Percentiles rank a stretch among this genome's conserved stretches.
phyloP scores from a whole-genome alignment of 1,140 invertebrate species.

The Atta texana region DNA sequence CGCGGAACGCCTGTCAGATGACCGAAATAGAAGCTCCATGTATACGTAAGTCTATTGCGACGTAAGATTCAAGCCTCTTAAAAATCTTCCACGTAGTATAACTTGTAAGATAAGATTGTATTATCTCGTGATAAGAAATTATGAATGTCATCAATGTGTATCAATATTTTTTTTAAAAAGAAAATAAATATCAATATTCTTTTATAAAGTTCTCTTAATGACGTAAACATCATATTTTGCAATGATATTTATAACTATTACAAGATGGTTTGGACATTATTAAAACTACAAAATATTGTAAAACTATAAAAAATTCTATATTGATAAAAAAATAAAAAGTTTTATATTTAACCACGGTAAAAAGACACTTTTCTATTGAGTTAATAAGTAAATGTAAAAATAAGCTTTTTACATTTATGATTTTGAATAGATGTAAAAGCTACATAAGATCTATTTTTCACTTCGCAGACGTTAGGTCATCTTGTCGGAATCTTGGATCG shows the following conservation, averaged over 20 bases:
- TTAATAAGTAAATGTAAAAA: not conserved
- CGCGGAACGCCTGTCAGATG: conserved; percentile 75
- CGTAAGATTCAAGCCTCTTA: not conserved
- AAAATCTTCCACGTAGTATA: not conserved
- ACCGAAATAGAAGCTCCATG: conserved; percentile 78
- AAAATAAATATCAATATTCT: not conserved
- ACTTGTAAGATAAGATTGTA: not conserved
- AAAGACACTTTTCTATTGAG: not conserved
- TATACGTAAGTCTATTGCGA: conserved; percentile 80
- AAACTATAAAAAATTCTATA: not conserved
- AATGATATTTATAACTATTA: not conserved
- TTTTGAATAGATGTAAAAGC: not conserved
- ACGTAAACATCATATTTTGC: not conserved
- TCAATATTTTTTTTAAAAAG: not conserved
- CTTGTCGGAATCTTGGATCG: conserved; percentile 83
- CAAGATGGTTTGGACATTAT: not conserved
- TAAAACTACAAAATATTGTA: not conserved
- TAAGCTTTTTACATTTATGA: not conserved
- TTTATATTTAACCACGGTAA: not conserved
- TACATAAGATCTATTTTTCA: conserved; percentile 28
- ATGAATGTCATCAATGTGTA: no score
- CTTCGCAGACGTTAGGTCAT: conserved; percentile 83
- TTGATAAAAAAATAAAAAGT: not conserved
- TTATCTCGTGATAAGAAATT: not conserved
- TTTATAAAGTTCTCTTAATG: not conserved